A percentile compares a stretch with the other conserved stretches of the same genome.
Evolutionary conservation across 2,888 invertebrate species (phyloP).

Genomic region (Melieria omissa): DNA sequence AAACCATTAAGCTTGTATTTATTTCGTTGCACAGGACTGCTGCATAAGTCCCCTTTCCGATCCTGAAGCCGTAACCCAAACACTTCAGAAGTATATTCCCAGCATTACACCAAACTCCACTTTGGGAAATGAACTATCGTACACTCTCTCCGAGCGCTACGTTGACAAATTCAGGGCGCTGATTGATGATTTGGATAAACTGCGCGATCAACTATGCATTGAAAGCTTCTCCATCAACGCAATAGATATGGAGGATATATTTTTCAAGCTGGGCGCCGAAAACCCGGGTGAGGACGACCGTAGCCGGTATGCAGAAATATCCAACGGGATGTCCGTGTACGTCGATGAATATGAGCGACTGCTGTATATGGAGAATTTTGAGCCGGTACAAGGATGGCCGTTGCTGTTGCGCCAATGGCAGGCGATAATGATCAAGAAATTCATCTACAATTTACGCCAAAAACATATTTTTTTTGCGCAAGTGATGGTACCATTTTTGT

Average conservation of each 20-base stretch:
- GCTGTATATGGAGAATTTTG: not conserved
- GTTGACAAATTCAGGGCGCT: conserved; percentile 1
- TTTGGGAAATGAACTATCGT: conserved; percentile 35
- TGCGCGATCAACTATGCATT: conserved; percentile 14
- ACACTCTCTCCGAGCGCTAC: conserved; percentile 28
- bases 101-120: conserved; percentile 18
- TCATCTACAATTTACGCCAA: conserved; percentile 4
- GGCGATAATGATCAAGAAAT: conserved; percentile 72
- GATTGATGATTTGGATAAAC: conserved; percentile 22
- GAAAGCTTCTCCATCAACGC: conserved; percentile 31
- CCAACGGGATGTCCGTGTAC: conserved; percentile 20
- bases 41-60: conserved; percentile 9
- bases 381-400: conserved; percentile 6
- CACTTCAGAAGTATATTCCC: conserved; percentile 28
- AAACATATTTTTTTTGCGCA: not conserved
- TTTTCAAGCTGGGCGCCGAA: conserved; percentile 30
- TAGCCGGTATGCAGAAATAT: conserved; percentile 22
- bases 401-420: conserved; percentile 69
- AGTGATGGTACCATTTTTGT: not conserved
- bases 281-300: conserved; percentile 19
- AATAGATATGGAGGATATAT: conserved; percentile 34
- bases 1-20: too few species aligned
- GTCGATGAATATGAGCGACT: conserved; percentile 16
- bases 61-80: conserved; percentile 11
- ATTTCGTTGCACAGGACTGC: too few species aligned